phyloP scores from a whole-genome alignment of 37 sponge, comb jelly and placozoan species.

The Tethya wilhelma region DNA sequence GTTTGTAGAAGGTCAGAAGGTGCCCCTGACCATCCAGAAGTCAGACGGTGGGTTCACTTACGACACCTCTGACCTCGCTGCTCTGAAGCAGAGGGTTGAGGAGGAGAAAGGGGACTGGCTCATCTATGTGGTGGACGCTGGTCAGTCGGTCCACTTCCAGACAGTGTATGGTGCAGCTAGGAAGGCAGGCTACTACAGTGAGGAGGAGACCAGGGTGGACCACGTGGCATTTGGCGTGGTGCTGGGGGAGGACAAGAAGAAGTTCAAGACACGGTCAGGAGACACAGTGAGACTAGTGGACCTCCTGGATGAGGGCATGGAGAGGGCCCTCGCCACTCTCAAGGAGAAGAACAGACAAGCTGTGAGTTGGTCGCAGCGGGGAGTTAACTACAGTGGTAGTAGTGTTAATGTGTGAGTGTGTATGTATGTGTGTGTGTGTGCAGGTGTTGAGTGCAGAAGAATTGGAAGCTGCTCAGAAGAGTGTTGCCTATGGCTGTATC shows the following conservation, averaged over 20 bases:
- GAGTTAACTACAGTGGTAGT: too few species aligned
- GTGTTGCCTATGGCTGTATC: slow-evolving; percentile 98
- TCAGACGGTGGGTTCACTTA: slow-evolving; percentile 97
- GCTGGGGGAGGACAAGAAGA: slow-evolving; percentile 94
- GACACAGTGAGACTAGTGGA: slow-evolving; percentile 89
- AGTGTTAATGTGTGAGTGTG: too few species aligned
- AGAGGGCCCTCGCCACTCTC: slow-evolving; percentile 74
- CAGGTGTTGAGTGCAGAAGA: slow-evolving; percentile 90
- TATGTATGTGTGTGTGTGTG: slow-evolving; percentile 13
- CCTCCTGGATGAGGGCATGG: slow-evolving; percentile 94
- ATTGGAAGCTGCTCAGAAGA: slow-evolving; percentile 77
- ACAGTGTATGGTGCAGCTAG: slow-evolving; percentile 67
- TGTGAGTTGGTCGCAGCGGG: too few species aligned
- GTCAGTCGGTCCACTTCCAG: slow-evolving; percentile 89
- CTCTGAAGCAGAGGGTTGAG: slow-evolving; percentile 81
- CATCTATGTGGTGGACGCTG: slow-evolving; percentile 96
- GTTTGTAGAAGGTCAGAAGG: slow-evolving; percentile 67
- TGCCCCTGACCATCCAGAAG: slow-evolving; percentile 92
- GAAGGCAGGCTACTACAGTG: slow-evolving; percentile 80
- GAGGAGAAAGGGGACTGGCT: slow-evolving; percentile 93
- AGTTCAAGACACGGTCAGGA: slow-evolving; percentile 48
- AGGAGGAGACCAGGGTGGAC: slow-evolving; percentile 49
- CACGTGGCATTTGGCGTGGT: slow-evolving; percentile 99
- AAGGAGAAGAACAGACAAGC: slow-evolving; percentile 83
- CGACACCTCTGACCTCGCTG: slow-evolving; percentile 97